Evolutionary conservation across 1,140 invertebrate species (phyloP), one percentile per base, ranked within the genome.

Genomic region (Charaxes varanes): DNA sequence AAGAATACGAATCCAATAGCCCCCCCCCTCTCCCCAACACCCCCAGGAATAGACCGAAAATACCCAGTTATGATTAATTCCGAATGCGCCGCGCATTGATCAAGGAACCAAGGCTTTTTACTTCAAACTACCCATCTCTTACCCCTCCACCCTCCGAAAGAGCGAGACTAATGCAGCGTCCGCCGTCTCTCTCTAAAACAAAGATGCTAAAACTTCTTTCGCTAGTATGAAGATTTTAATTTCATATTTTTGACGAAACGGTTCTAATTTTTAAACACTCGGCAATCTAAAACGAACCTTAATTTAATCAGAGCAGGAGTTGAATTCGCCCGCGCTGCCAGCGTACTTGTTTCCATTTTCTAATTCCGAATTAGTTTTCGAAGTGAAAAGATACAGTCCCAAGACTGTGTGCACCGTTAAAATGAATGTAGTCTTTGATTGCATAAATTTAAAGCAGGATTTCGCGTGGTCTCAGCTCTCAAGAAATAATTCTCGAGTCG

Each of bases 181-280:
- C 45, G 44, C 65, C 60, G 50, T 82, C 76, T 82, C 78, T 49
- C 64, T 82, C 78, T 82, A 82, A 82, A 82, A 82, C 78, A 82
- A 82, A 82, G 78, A 82, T 82, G 78, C 78, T 82, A 80, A 82
- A 82, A 82, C 76, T 82, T 82, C 78, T 82, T 82, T 82, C 78
- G 76, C 76, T 80, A 80, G 74, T 82, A 82, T 82, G 76, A 82
- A 82, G 78, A 82, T 80, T 82, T 82, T 82, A 82, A 82, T 82
- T 82, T 82, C 78, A 82, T 82, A 82, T 82, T 82, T 82, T 82
- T 82, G 76, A 82, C 64, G 72, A 82, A 80, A 82, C 67, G 64
- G 76, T 68, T 80, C 76, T 80, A 83, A 83, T 80, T 80, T 80
- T 72, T 56, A 31, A 36, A 8, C 21, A 2, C 3, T 6, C 0